Percentiles rank a stretch among this genome's conserved stretches.
These are phyloP conservation scores for Plumapathes pennacea DNA, from an alignment of 92 coral and sea anemone genomes.

Conservation along the genomic window DNA sequence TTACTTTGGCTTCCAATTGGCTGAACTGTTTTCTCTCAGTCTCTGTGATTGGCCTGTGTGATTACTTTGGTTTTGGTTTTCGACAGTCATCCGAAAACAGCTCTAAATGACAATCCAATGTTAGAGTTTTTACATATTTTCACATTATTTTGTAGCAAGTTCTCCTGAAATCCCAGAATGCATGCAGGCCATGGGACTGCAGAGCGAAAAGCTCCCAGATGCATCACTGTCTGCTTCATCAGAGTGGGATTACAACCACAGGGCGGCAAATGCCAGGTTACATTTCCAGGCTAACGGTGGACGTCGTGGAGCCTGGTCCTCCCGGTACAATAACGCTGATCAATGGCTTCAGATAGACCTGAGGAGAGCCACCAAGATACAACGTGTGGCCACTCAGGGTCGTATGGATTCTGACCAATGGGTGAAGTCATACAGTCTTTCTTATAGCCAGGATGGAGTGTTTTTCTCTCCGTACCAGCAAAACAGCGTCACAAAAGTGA, in stretches of 20 bases:
- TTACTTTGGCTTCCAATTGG: too few species aligned
- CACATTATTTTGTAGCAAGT: too few species aligned
- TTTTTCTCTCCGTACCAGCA: constrained; percentile 16
- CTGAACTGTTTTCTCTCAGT: too few species aligned
- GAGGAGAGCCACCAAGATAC: neutral
- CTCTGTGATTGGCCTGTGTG: too few species aligned
- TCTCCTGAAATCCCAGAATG: too few species aligned
- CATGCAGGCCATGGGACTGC: too few species aligned
- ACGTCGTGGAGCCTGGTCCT: constrained; percentile 33
- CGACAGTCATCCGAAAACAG: too few species aligned
- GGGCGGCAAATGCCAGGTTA: constrained; percentile 30
- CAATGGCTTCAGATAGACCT: constrained; percentile 21
- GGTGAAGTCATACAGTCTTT: constrained; percentile 14
- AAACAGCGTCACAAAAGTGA: too few species aligned
- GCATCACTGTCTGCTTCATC: constrained; percentile 12
- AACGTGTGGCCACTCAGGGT: constrained; percentile 16
- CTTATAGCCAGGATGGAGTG: constrained; percentile 18
- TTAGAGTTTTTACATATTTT: too few species aligned
- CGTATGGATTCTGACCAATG: constrained; percentile 16
- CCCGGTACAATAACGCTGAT: constrained; percentile 10
- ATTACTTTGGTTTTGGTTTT: too few species aligned
- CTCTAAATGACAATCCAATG: too few species aligned
- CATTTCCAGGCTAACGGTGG: constrained; percentile 7
- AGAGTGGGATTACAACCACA: constrained; percentile 12
- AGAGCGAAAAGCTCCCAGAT: too few species aligned